Conservation (phyloP, 2,797 vertebrate genomes). For the Otolemur crassicaudatus region DNA sequence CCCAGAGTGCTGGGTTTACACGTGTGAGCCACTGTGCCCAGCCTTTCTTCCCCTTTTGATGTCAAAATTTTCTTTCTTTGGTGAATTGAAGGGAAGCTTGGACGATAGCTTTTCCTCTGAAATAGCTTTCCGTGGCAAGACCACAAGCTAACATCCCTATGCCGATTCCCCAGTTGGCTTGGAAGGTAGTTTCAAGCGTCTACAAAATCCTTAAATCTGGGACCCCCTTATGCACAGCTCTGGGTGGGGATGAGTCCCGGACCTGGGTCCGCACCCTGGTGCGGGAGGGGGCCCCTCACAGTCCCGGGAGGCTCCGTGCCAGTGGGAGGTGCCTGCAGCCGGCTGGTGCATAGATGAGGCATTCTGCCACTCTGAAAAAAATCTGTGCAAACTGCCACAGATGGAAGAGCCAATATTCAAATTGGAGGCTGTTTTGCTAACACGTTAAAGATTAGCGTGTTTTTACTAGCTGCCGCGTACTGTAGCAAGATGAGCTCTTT, state of each 20-base stretch:
- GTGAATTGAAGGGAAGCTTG: not conserved
- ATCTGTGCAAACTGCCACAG: constrained; percentile 68
- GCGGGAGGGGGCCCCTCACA: not conserved
- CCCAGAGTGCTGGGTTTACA: too few species aligned
- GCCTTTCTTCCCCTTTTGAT: not conserved
- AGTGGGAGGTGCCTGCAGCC: not conserved
- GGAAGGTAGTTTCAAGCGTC: not conserved
- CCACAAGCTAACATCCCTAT: not conserved
- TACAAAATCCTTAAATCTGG: not conserved
- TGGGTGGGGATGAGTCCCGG: not conserved
- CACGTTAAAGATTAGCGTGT: constrained; percentile 71
- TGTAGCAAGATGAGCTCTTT: constrained; percentile 31
- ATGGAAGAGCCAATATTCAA: constrained; percentile 67
- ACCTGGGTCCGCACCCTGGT: accelerated
- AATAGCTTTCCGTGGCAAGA: constrained; percentile 6
- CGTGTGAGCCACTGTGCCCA: too few species aligned
- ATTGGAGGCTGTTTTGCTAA: constrained; percentile 74
- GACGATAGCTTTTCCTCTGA: not conserved
- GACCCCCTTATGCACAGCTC: not conserved
- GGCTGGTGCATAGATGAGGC: constrained; percentile 20
- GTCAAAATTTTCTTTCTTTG: not conserved
- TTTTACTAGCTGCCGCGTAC: constrained; percentile 60
- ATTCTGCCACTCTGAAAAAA: constrained; percentile 51
- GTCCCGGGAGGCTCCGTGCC: not conserved
- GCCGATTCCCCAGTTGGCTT: not conserved